Base-by-base conservation (phyloP, 1,140 invertebrate species). In the Macrobrachium rosenbergii region DNA sequence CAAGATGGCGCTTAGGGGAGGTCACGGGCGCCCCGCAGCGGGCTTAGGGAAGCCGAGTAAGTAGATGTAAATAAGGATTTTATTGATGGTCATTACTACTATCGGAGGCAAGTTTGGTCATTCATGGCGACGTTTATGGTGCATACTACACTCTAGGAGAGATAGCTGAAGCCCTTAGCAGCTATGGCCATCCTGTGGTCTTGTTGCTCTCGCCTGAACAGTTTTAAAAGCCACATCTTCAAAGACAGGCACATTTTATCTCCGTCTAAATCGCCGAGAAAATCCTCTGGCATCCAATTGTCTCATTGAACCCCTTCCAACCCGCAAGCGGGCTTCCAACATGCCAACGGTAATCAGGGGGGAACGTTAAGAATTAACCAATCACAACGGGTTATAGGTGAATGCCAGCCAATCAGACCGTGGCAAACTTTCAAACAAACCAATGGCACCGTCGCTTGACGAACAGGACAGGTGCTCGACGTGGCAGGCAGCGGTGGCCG, bases 331-430 rank as follows among this genome's bases (percentile, higher is more conserved):
- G 45, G 79, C 79, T 67, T 81, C 79, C 79, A 81, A 81, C 79
- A 81, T 81, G 79, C 79, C 79, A 81, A 37, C 23, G 21, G 79
- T 81, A 81, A 81, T 81, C 79, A 81, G 79, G 43, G 69, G 79
- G 79, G 79, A 81, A 81, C 79, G 79, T 81, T 67, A 67, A 81
- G 79, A 81, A 81, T 81, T 67, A 81, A 81, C 79, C 79, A 81
- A 81, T 72, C 59, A 79, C 60, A 78, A 67, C 59, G 28, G 62
- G 62, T 60, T 43, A 45, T 59, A 78, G 83, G 23, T 69, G 58
- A 45, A 64, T 60, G 78, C 69, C 52, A 58, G 59, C 64, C 59
- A 80, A 62, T 45, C 67, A 75, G 59, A n/a, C 43, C 10, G 28
- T 21, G 81, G 60, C 52, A 72, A 72, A 72, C 64, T 82, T 72